These are phyloP conservation scores for Lichenostomus cassidix DNA, from an alignment of 2,113 vertebrate genomes.

Conservation along the genomic window DNA sequence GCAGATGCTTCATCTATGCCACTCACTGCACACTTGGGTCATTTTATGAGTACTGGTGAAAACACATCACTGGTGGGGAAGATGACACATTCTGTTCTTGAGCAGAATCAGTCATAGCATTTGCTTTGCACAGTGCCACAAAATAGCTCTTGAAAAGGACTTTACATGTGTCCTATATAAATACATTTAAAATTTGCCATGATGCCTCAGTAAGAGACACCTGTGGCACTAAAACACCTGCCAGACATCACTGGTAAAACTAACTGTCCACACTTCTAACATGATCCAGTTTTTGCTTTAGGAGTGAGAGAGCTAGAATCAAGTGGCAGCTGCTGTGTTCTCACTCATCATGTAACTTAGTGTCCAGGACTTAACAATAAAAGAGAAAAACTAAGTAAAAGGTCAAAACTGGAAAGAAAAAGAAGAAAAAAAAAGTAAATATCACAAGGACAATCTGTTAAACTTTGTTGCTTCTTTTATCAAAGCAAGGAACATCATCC, in stretches of 20 bases:
- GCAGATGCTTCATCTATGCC: not conserved
- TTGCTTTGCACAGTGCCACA: accelerated
- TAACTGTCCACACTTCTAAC: not conserved
- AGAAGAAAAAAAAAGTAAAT: not conserved
- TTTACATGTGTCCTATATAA: not conserved
- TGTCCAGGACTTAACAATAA: not conserved
- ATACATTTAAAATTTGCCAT: not conserved
- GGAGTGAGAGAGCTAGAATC: not conserved
- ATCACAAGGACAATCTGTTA: not conserved
- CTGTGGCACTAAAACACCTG: not conserved
- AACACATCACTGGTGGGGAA: not conserved
- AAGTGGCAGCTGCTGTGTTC: not conserved
- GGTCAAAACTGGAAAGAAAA: not conserved
- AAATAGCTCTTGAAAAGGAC: not conserved
- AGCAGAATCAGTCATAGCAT: not conserved
- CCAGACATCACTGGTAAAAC: not conserved
- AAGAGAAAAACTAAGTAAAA: not conserved
- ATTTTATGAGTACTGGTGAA: not conserved
- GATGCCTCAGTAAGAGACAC: not conserved
- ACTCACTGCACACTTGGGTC: not conserved
- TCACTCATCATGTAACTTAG: not conserved
- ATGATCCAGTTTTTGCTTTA: not conserved
- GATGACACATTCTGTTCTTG: not conserved
- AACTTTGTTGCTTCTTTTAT: not conserved
- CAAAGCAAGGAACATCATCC: not conserved